Conservation (phyloP, 2,888 invertebrate genomes). For the Alviniconcha strummeri region DNA sequence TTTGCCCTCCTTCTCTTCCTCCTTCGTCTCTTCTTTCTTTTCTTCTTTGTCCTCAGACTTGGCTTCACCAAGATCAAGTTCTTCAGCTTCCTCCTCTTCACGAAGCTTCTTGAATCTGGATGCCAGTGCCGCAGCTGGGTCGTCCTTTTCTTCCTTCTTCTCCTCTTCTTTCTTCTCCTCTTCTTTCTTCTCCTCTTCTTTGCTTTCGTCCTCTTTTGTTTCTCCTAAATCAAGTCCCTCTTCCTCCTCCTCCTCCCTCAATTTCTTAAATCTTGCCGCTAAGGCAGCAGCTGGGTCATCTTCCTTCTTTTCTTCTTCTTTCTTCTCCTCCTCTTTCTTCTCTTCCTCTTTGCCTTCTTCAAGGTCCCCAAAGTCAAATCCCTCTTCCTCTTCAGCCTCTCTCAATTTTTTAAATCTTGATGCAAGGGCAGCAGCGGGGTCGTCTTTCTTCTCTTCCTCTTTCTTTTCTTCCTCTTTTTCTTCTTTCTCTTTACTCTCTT, state of each 20-base stretch:
- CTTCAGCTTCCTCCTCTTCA: slow-evolving; percentile 6
- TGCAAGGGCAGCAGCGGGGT: neutral
- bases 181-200: neutral
- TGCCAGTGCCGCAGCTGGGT: neutral
- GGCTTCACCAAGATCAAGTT: slow-evolving; percentile 1
- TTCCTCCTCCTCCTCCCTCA: slow-evolving; percentile 7
- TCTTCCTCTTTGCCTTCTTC: slow-evolving; percentile 5
- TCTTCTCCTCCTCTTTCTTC: slow-evolving; percentile 20
- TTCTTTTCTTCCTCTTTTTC: slow-evolving; percentile 15
- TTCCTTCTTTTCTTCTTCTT: slow-evolving; percentile 14
- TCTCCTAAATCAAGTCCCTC: neutral
- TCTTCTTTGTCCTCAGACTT: neutral
- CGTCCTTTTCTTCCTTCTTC: neutral
- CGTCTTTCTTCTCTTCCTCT: slow-evolving; percentile 25
- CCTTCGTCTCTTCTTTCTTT: neutral
- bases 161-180: slow-evolving; percentile 18
- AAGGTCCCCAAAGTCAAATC: slow-evolving; percentile 7
- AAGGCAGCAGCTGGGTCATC: slow-evolving; percentile 31
- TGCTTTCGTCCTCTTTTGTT: neutral
- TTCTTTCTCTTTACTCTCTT: slow-evolving; percentile 20
- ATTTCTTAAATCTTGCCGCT: neutral
- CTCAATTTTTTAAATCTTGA: neutral
- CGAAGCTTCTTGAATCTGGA: slow-evolving; percentile 17
- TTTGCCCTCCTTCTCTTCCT: slow-evolving; percentile 8
- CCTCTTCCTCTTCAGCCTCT: slow-evolving; percentile 37